Conservation (phyloP, 2,797 vertebrate genomes). For the Scomberomorus guttatus region DNA sequence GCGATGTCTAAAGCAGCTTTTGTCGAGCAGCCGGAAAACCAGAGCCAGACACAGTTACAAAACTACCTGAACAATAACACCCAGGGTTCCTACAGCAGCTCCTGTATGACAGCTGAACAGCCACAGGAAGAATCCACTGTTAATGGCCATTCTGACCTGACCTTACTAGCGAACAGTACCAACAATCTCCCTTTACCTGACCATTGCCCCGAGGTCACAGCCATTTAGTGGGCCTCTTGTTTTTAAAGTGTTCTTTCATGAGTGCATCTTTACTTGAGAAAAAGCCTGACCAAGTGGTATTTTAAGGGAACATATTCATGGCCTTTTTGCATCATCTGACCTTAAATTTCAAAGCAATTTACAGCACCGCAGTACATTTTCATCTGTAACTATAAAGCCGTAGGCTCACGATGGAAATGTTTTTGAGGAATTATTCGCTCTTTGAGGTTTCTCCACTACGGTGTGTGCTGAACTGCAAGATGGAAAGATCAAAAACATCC, state of each 20-base stretch:
- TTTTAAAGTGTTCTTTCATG: constrained; percentile 68
- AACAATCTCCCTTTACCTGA: constrained; percentile 94
- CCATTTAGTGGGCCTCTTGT: constrained; percentile 86
- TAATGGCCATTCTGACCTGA: constrained; percentile 90
- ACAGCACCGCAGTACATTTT: constrained; percentile 42
- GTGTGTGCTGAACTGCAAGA: constrained; percentile 70
- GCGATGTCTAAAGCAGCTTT: constrained; percentile 86
- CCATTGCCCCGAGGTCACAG: constrained; percentile 88
- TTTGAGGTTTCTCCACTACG: constrained; percentile 33
- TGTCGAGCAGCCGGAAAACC: constrained; percentile 84
- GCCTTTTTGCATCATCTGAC: constrained; percentile 70
- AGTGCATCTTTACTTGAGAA: constrained; percentile 52
- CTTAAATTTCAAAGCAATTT: constrained; percentile 69
- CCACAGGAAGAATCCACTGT: constrained; percentile 85
- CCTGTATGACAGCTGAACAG: constrained; percentile 86
- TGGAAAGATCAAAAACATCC: constrained; percentile 55
- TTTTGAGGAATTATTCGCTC: constrained; percentile 44
- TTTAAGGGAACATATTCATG: constrained; percentile 64
- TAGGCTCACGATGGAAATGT: constrained; percentile 61
- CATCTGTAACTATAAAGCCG: constrained; percentile 70
- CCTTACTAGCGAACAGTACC: constrained; percentile 91
- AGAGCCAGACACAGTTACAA: constrained; percentile 90
- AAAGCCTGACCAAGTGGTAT: constrained; percentile 44
- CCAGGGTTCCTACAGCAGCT: constrained; percentile 88
- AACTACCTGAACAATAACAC: constrained; percentile 95